Evolutionary conservation across 1,140 invertebrate genomes (phyloP).

Genomic region (Megalopta genalis): DNA sequence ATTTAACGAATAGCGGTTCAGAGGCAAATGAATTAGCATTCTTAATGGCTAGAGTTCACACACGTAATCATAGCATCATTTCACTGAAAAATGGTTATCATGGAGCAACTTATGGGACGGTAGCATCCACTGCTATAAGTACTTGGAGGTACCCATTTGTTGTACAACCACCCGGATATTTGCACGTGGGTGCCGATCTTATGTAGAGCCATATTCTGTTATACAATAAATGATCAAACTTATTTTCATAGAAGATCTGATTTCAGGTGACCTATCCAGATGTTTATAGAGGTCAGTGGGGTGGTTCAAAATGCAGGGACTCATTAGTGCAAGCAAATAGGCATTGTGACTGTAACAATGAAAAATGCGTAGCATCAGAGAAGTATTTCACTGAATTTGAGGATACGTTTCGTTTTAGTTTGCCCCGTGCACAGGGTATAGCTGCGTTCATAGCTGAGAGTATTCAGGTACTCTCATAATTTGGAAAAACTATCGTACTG

Average conservation of each 20-base stretch:
- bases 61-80: constrained; percentile 91
- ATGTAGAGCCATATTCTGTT: too few relatives aligned
- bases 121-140: constrained; percentile 90
- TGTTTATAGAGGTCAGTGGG: constrained; percentile 93
- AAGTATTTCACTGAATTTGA: constrained; percentile 92
- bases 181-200: constrained; percentile 85
- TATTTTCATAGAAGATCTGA: neutral
- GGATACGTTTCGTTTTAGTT: constrained; percentile 87
- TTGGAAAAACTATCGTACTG: neutral
- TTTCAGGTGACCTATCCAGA: constrained; percentile 93
- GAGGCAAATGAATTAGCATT: constrained; percentile 98
- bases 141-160: constrained; percentile 88
- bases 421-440: constrained; percentile 86
- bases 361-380: constrained; percentile 86
- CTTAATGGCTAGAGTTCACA: constrained; percentile 91
- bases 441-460: constrained; percentile 96
- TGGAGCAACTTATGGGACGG: constrained; percentile 91
- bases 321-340: constrained; percentile 88
- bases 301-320: constrained; percentile 92
- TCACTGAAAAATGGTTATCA: constrained; percentile 94
- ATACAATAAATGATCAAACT: neutral
- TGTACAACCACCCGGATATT: constrained; percentile 88
- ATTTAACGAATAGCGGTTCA: constrained; percentile 97
- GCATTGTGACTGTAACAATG: constrained; percentile 84
- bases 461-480: constrained; percentile 89